These are phyloP conservation scores for Grantiella picta DNA, from an alignment of 2,113 vertebrate genomes.

Conservation along the genomic window DNA sequence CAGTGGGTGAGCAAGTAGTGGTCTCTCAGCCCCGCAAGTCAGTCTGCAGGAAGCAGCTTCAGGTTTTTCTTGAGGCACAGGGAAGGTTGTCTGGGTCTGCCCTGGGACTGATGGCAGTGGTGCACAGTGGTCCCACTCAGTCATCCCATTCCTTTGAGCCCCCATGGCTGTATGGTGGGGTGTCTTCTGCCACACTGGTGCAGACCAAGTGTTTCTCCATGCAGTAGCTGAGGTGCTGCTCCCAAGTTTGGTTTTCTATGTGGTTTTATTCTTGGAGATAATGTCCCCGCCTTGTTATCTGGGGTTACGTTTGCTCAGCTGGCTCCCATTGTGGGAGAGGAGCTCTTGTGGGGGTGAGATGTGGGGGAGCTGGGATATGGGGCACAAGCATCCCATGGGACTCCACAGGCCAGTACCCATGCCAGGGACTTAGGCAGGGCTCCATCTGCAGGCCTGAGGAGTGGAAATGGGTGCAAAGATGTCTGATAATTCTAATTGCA, in stretches of 20 bases:
- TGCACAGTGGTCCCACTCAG: background rate
- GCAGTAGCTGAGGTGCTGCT: background rate
- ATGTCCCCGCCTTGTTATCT: background rate
- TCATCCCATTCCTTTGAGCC: background rate
- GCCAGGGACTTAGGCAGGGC: background rate
- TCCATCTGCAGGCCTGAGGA: rapidly evolving
- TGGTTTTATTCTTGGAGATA: background rate
- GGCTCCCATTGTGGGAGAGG: background rate
- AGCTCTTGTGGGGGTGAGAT: background rate
- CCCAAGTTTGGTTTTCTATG: background rate
- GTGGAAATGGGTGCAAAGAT: background rate
- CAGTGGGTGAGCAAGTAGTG: background rate
- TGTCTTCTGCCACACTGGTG: background rate
- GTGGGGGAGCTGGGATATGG: background rate
- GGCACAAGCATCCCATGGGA: rapidly evolving
- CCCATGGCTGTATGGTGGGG: rapidly evolving
- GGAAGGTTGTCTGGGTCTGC: background rate
- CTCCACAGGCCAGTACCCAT: rapidly evolving
- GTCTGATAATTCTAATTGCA: background rate
- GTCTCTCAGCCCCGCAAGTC: rapidly evolving
- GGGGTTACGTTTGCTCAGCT: background rate
- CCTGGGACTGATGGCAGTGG: background rate
- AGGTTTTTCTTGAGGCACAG: background rate
- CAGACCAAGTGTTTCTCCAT: rapidly evolving
- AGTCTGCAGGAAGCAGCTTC: background rate